Conservation (phyloP, 2,797 vertebrate genomes). For the Hippopotamyrus pictus region DNA sequence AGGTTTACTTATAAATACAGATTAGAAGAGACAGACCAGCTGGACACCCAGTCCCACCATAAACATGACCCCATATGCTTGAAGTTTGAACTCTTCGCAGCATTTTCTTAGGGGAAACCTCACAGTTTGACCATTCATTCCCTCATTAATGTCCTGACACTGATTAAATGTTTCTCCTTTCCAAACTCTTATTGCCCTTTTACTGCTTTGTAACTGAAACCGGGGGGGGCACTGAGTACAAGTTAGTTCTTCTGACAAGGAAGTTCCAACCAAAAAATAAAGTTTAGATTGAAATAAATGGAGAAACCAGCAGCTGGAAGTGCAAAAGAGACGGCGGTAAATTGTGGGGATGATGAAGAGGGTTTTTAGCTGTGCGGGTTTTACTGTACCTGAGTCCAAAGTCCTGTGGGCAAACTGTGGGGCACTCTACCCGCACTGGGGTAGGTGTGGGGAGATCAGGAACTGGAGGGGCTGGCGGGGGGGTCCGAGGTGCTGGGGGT, state of each 20-base stretch:
- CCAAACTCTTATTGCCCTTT: background rate
- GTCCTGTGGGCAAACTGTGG: background rate
- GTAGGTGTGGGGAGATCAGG: conserved; percentile 2
- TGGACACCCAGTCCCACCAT: background rate
- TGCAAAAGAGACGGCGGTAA: background rate
- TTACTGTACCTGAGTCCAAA: conserved; percentile 54
- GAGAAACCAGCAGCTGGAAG: background rate
- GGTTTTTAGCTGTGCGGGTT: background rate
- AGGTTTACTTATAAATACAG: background rate
- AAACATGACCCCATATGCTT: background rate
- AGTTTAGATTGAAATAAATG: background rate
- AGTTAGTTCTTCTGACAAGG: background rate
- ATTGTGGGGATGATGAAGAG: background rate
- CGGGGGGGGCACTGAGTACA: background rate
- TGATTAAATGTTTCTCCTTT: background rate
- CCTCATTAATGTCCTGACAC: background rate
- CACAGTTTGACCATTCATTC: background rate
- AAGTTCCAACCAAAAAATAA: background rate
- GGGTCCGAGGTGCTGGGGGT: conserved; percentile 21
- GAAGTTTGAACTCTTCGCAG: background rate
- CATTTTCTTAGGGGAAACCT: background rate
- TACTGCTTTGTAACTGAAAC: background rate
- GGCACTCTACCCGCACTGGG: background rate
- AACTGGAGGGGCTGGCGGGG: conserved; percentile 26
- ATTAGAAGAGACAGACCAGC: background rate